A percentile compares a stretch with the other conserved stretches of the same genome.
These are phyloP conservation scores for Eufriesea mexicana DNA, from an alignment of 1,140 invertebrate genomes.

Conservation along the genomic window DNA sequence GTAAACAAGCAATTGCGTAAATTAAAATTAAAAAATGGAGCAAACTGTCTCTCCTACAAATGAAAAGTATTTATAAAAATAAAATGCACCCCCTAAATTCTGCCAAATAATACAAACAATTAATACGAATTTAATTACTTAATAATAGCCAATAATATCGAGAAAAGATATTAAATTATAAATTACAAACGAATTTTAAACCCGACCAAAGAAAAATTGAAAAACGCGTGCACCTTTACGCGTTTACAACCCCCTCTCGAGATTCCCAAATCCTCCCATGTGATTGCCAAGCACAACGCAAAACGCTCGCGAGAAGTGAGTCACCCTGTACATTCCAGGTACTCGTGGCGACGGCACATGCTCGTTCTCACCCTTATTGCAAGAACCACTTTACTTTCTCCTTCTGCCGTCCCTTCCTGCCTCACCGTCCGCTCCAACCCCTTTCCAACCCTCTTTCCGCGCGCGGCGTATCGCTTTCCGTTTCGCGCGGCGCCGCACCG, in stretches of 20 bases:
- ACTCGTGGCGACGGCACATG: constrained; percentile 65
- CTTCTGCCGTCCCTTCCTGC: not conserved
- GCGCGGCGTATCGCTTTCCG: constrained; percentile 37
- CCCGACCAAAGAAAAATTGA: not conserved
- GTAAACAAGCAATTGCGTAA: no score
- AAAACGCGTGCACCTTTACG: no score
- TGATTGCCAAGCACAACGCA: no score
- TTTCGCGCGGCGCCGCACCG: constrained; percentile 15
- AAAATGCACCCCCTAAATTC: no score
- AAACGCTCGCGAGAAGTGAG: not conserved
- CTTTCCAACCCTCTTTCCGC: not conserved
- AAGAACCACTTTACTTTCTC: constrained; percentile 62
- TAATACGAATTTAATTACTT: no score
- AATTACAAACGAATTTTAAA: not conserved
- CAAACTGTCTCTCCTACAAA: no score
- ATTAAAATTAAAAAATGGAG: no score
- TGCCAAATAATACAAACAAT: no score
- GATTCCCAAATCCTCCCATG: no score
- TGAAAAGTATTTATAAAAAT: no score
- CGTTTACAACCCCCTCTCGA: not conserved
- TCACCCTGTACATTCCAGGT: constrained; percentile 46
- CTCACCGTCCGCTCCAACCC: not conserved
- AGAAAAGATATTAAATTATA: no score
- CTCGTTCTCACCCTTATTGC: constrained; percentile 74
- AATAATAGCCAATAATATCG: no score